These are phyloP conservation scores for Myotis myotis DNA, from an alignment of 2,797 vertebrate genomes.

Conservation along the genomic window DNA sequence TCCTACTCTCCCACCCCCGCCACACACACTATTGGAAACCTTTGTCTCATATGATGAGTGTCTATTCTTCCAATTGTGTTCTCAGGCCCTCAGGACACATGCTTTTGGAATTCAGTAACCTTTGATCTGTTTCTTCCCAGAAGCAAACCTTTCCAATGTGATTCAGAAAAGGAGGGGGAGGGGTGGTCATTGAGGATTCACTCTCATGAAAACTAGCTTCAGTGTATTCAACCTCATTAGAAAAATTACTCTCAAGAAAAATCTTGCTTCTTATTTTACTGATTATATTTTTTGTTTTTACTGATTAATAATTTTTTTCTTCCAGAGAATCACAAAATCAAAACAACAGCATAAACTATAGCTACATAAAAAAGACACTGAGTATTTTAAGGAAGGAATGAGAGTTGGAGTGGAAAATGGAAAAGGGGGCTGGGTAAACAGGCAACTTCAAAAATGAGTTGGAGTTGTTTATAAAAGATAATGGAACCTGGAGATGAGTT, in stretches of 20 bases:
- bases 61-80: neutral
- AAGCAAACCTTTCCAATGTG: rapidly evolving
- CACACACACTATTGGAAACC: neutral
- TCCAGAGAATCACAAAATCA: neutral
- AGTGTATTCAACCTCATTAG: neutral
- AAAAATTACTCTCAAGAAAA: neutral
- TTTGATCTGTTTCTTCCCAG: neutral
- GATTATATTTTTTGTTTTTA: neutral
- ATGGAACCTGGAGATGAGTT: neutral
- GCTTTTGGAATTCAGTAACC: neutral
- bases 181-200: neutral
- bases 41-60: neutral
- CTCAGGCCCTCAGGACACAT: neutral
- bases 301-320: neutral
- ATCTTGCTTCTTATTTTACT: neutral
- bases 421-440: neutral
- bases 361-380: neutral
- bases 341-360: neutral
- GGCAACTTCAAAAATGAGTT: neutral
- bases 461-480: neutral
- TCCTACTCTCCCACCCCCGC: rapidly evolving
- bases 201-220: neutral
- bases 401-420: neutral
- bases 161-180: neutral
- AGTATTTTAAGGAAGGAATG: neutral